Evolutionary conservation across 2,797 vertebrate species (phyloP), one percentile per base, ranked within the genome.

Genomic region (Leptoclinus maculatus): DNA sequence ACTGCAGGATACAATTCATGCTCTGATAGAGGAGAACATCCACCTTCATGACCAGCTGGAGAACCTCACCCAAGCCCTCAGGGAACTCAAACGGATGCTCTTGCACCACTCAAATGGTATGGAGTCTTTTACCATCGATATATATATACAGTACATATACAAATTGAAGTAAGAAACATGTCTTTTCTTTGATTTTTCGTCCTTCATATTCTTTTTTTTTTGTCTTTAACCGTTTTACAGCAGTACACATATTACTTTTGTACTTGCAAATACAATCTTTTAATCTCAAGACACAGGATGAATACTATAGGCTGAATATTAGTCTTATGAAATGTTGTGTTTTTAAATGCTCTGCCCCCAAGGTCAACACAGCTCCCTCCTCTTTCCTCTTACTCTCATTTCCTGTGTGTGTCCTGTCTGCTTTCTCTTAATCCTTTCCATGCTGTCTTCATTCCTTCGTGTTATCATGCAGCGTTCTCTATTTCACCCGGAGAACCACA

Each of bases 31-130:
- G 57, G 96, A 97, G 88, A 97, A 97, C 78, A 93, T 94, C 70
- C 94, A 94, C 65, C 94, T 97, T 7, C 96, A 96, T 3, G 95
- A 96, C 87, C 95, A 94, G 83, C 91, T 96, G 83, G 94, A 96
- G 86, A 96, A 96, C 85, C 94, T 97, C 78, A 96, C 95, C 1
- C 89, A 95, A 49, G 94, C 96, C 66, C 93, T 96, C 49, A 89
- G 94, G 56, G 93, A 96, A 71, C 92, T 96, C 64, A 93, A 94
- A 32, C 91, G 93, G 60, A 94, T 96, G 73, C 87, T 96, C 27
- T 93, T 92, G 91, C 94, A 93, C 80, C 94, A 93, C 76, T 88
- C 93, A 1, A 93, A 91, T 38, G 96, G 96, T 96, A 94, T 29
- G 0, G 2, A 32, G 10, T 27, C 25, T 16, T 45, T 67, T 27